Evolutionary conservation across 2,113 vertebrate species (phyloP), one percentile per base, ranked within the genome.

Genomic region (Cygnus buccinator): DNA sequence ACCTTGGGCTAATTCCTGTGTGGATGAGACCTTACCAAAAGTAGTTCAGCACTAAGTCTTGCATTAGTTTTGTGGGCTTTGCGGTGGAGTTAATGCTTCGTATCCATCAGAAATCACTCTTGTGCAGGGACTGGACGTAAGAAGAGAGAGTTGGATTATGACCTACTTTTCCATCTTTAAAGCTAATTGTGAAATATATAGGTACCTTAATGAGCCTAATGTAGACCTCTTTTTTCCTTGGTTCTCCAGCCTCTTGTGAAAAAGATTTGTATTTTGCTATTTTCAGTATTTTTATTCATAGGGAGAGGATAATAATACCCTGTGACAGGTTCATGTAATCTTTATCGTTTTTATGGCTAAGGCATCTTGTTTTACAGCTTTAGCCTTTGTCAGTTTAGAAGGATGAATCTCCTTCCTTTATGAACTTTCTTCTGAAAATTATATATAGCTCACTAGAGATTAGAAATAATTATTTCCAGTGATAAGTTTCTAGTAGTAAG

Each of bases 301-400:
- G 43, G 65, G 84, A 67, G 31, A 10, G 44, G 23, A 72, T 96
- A 74, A 78, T 96, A 77, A 95, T 93, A 77, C 18, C 9, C 23
- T 57, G 3, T 75, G 86, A 86, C 5, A 13, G 68, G 81, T 78
- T 78, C 16, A 72, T 81, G 39, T 70, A 54, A 41, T 74, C 39
- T 75, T 84, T 75, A 48, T 41, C 9, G 9, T 12, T 89, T 94
- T 87, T 94, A 68, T 90, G 46, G 19, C 50, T 54, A 57, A 48
- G 43, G 52, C 58, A 46, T 77, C 46, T 93, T 20, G 33, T 94
- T 95, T 94, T 93, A 87, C 46, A 87, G 57, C 72, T 96, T 88
- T 48, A 81, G 39, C 39, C 84, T 93, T 87, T 96, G 80, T 94
- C 33, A 17, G 18, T 54, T 31, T 62, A 62, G 66, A 86, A 62